Percentiles rank a stretch among this genome's conserved stretches.
phyloP scores from a whole-genome alignment of 2,113 vertebrate species.

The Bombycilla garrulus region DNA sequence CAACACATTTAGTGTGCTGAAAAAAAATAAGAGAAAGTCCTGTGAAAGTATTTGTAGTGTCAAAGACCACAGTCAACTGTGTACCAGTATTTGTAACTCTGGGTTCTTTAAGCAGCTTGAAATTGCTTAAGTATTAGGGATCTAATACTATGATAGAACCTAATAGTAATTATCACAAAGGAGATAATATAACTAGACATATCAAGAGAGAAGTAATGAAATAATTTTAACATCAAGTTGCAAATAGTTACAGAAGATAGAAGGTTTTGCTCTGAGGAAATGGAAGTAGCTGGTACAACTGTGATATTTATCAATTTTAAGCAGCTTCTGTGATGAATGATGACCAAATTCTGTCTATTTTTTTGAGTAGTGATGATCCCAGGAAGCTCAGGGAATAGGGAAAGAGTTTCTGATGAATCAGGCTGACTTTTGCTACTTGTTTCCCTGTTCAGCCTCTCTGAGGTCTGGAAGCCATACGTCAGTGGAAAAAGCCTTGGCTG shows the following conservation, averaged over 20 bases:
- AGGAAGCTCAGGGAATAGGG: constrained; percentile 34
- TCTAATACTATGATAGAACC: neutral
- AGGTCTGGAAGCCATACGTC: constrained; percentile 53
- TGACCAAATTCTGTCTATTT: constrained; percentile 19
- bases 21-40: neutral
- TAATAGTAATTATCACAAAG: neutral
- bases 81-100: neutral
- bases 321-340: neutral
- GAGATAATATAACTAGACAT: neutral
- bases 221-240: neutral
- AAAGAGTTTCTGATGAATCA: constrained; percentile 16
- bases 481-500: constrained; percentile 52
- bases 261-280: neutral
- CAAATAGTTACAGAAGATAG: neutral
- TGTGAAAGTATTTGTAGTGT: neutral
- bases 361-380: constrained; percentile 54
- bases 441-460: neutral
- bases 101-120: neutral
- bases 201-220: neutral
- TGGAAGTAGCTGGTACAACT: neutral
- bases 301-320: constrained; percentile 32
- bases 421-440: neutral
- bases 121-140: neutral
- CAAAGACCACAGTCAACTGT: neutral
- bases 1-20: neutral